Base-by-base conservation (phyloP, 2,113 vertebrate genomes). In the Siniperca knerii region DNA sequence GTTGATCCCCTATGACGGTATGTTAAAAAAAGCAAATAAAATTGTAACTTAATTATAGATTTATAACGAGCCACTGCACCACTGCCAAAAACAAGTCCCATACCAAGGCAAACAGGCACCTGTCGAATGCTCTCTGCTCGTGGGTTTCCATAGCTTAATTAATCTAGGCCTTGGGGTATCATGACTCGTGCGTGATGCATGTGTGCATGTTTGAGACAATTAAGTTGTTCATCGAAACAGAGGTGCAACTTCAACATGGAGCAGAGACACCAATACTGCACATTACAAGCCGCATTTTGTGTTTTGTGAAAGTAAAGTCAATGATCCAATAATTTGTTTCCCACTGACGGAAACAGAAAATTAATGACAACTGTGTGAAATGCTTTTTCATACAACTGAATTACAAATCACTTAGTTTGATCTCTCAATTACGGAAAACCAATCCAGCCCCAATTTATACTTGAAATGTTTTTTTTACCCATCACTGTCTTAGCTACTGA, bases 101-200 rank as follows among this genome's bases (percentile, higher is more conserved):
- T 82, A 93, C 92, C 93, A 94, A 92, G 90, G 88, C 93, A 93
- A 93, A 96, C 90, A 95, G 93, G 88, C 94, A 95, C 93, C 94
- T 95, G 95, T 94, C 93, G 93, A 95, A 95, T 88, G 89, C 90
- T 91, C 89, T 77, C 88, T 83, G 92, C 94, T 95, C 94, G 67
- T 90, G 94, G 93, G 95, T 90, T 94, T 96, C 95, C 91, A 95
- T 90, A 92, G 93, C 93, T 95, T 96, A 96, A 96, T 96, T 96
- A 96, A 96, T 95, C 92, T 87, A 93, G 93, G 93, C 95, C 95
- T 96, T 94, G 88, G 95, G 95, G 95, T 95, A 95, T 94, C 94
- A 90, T 96, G 95, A 95, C 93, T 94, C 72, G 84, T 89, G 92
- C 91, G 87, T 92, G 88, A 87, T 88, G 93, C 91, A 85, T 79